A percentile compares a stretch with the other conserved stretches of the same genome.
These are phyloP conservation scores for Dioctria linearis DNA, from an alignment of 2,888 invertebrate genomes.

Conservation along the genomic window DNA sequence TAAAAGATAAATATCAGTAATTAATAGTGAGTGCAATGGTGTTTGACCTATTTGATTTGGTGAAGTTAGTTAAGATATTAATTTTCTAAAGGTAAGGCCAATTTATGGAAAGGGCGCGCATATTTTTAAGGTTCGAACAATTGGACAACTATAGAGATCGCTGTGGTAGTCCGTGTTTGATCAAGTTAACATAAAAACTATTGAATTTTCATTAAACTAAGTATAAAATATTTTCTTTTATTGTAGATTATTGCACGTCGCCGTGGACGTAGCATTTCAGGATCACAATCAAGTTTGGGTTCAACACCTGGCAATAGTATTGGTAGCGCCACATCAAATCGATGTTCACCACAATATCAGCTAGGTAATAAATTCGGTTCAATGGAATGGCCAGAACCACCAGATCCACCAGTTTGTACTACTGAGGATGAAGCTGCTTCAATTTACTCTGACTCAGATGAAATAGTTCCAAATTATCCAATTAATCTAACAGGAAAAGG, in stretches of 20 bases:
- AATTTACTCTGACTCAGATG: constrained; percentile 76
- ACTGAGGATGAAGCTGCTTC: constrained; percentile 80
- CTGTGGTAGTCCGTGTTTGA: too few species aligned
- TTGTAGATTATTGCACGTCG: constrained; percentile 75
- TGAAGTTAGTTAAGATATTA: too few species aligned
- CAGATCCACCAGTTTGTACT: constrained; percentile 76
- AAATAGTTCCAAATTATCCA: constrained; percentile 63
- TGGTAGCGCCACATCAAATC: constrained; percentile 56
- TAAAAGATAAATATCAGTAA: too few species aligned
- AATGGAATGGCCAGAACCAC: constrained; percentile 81
- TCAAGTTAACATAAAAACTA: not conserved
- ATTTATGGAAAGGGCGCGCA: too few species aligned
- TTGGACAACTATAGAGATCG: too few species aligned
- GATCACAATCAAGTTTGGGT: constrained; percentile 79
- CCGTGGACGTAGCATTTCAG: constrained; percentile 74
- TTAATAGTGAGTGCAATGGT: too few species aligned
- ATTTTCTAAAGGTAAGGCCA: too few species aligned
- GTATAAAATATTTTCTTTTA: not conserved
- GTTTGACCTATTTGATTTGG: too few species aligned
- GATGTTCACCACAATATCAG: constrained; percentile 56
- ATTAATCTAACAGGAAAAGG: constrained; percentile 75
- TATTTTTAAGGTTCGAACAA: too few species aligned
- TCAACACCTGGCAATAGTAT: constrained; percentile 75
- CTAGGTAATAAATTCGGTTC: constrained; percentile 58
- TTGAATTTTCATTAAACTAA: not conserved